Percentiles rank a stretch among this genome's conserved stretches.
These are phyloP conservation scores for Falco biarmicus DNA, from an alignment of 2,797 vertebrate genomes.

Conservation along the genomic window DNA sequence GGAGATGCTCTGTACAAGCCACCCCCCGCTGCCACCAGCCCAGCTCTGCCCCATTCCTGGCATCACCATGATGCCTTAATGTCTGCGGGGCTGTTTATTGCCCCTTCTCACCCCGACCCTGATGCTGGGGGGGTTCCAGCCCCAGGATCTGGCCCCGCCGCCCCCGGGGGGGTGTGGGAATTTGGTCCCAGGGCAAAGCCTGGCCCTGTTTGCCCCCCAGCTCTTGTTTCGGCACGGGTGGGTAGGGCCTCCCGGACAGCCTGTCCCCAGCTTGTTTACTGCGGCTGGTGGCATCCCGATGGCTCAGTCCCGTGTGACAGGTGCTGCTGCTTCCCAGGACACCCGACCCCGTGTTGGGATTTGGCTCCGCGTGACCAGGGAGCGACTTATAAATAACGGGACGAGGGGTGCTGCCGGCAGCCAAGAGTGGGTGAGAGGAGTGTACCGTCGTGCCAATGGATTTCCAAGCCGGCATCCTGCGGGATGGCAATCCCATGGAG, in stretches of 20 bases:
- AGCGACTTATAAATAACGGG: constrained; percentile 76
- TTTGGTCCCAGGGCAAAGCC: neutral
- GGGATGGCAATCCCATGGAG: constrained; percentile 82
- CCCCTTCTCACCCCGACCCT: fast-evolving
- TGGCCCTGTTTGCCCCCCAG: neutral
- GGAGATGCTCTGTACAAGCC: neutral
- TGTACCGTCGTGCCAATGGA: constrained; percentile 65
- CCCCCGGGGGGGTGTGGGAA: fast-evolving
- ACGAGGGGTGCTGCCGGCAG: constrained; percentile 1
- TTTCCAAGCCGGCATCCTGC: constrained; percentile 80
- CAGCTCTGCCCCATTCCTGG: neutral
- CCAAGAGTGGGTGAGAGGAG: neutral
- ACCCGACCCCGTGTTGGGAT: constrained; percentile 52
- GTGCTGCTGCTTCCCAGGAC: constrained; percentile 62
- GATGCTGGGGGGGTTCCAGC: neutral
- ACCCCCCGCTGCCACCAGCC: fast-evolving
- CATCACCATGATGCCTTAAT: fast-evolving
- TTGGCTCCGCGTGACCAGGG: constrained; percentile 66
- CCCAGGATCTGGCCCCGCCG: fast-evolving
- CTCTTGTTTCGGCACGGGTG: neutral
- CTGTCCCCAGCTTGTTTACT: constrained; percentile 78
- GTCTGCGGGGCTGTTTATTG: fast-evolving
- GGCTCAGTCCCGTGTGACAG: constrained; percentile 75
- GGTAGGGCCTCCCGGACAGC: constrained; percentile 55
- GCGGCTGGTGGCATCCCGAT: neutral